A percentile compares a stretch with the other conserved stretches of the same genome.
Conservation (phyloP, 2,888 invertebrate genomes). For the Lamellibrachia columna region DNA sequence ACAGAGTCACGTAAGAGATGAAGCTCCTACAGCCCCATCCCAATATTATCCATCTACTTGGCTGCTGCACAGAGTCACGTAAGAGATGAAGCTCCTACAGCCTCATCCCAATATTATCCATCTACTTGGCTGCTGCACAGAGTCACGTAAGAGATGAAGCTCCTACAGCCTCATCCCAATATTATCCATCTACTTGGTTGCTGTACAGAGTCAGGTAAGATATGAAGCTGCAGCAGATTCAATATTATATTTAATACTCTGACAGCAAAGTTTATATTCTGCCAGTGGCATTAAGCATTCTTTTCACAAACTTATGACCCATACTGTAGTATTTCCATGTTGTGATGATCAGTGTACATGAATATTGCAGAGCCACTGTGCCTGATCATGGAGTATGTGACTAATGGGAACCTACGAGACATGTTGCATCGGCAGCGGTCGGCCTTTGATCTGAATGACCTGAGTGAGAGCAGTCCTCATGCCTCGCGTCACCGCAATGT, state of each 20-base stretch:
- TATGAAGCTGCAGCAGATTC: too few species aligned
- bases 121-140: too few species aligned
- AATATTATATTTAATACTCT: too few species aligned
- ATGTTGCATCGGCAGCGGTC: constrained; percentile 36
- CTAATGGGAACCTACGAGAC: constrained; percentile 39
- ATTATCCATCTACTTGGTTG: too few species aligned
- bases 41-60: constrained; percentile 36
- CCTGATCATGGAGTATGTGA: constrained; percentile 42
- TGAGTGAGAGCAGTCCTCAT: constrained; percentile 23
- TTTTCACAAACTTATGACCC: neutral
- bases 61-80: too few species aligned
- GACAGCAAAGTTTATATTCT: neutral
- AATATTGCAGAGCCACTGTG: constrained; percentile 38
- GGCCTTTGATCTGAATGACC: constrained; percentile 34
- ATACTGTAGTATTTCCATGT: neutral
- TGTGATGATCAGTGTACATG: neutral
- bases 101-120: too few species aligned
- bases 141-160: too few species aligned
- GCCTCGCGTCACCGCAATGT: constrained; percentile 23
- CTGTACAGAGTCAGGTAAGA: too few species aligned
- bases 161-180: too few species aligned
- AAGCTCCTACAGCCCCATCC: constrained; percentile 29
- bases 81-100: too few species aligned
- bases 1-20: constrained; percentile 31
- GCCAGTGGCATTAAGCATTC: neutral